Evolutionary conservation across 1,140 invertebrate species (phyloP).

Genomic region (Diplogasteroides magnus): DNA sequence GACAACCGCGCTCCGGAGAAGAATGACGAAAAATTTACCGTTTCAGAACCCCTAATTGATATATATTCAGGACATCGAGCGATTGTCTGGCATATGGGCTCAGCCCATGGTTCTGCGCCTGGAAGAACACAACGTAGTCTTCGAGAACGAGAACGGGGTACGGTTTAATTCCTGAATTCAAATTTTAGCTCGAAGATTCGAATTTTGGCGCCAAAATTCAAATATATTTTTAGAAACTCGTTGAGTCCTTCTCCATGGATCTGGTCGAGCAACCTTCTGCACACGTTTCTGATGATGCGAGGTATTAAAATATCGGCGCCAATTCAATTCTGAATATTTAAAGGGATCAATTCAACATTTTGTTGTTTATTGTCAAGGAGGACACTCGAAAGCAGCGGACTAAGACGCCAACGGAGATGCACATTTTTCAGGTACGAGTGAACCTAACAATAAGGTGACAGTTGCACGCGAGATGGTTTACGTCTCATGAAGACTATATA

Average conservation of each 20-base stretch:
- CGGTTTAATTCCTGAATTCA: slow-evolving; percentile 37
- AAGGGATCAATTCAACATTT: slow-evolving; percentile 93
- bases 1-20: no score
- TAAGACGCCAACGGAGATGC: slow-evolving; percentile 75
- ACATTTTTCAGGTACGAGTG: slow-evolving; percentile 80
- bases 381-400: slow-evolving; percentile 60
- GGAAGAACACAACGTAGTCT: slow-evolving; percentile 75
- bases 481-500: no score
- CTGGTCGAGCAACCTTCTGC: slow-evolving; percentile 89
- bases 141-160: slow-evolving; percentile 93
- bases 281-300: slow-evolving; percentile 82
- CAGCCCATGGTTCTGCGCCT: slow-evolving; percentile 90
- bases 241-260: slow-evolving; percentile 87
- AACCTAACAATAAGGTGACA: no score
- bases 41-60: no score
- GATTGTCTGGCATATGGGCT: slow-evolving; percentile 95
- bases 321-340: slow-evolving; percentile 46
- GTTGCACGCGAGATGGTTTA: no score
- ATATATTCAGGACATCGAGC: slow-evolving; percentile 67
- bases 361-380: slow-evolving; percentile 81
- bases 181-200: neutral
- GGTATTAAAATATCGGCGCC: neutral
- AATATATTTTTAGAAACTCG: slow-evolving; percentile 66
- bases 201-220: no score
- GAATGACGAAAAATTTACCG: no score